Percentiles rank a stretch among this genome's conserved stretches.
Evolutionary conservation across 2,113 vertebrate genomes (phyloP).

Genomic region (Leuciscus idus): DNA sequence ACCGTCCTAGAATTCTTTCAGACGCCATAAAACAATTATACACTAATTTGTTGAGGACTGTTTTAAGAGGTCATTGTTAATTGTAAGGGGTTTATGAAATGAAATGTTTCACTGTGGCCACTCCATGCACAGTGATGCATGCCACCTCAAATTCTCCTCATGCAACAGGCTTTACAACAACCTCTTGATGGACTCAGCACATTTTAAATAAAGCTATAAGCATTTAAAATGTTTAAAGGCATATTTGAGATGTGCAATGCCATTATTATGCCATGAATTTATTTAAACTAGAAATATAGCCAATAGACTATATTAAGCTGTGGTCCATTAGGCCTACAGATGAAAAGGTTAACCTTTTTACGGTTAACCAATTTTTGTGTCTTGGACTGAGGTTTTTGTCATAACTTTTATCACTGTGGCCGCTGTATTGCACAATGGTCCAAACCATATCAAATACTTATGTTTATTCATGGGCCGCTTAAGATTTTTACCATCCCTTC

Average conservation of each 20-base stretch:
- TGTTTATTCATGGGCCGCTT: background rate
- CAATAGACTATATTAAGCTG: background rate
- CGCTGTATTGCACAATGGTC: slow-evolving; percentile 1
- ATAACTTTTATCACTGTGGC: background rate
- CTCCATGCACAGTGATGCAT: slow-evolving; percentile 15
- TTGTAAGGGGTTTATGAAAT: slow-evolving; percentile 8
- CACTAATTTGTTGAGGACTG: too few relatives aligned
- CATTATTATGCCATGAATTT: background rate
- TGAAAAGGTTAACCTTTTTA: too few relatives aligned
- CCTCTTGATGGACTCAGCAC: background rate
- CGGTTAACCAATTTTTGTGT: too few relatives aligned
- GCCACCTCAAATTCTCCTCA: background rate
- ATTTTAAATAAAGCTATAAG: background rate
- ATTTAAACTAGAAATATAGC: background rate
- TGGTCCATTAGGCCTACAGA: background rate
- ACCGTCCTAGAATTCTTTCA: too few relatives aligned
- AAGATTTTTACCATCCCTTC: background rate
- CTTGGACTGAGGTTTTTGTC: background rate
- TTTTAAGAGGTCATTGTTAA: too few relatives aligned
- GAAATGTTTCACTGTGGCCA: slow-evolving; percentile 33
- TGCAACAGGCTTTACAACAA: background rate
- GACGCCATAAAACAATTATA: too few relatives aligned
- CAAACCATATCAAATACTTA: background rate
- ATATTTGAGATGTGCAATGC: background rate
- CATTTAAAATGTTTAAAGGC: background rate